Base-by-base conservation (phyloP, 2,797 vertebrate species). In the Argentina silus region DNA sequence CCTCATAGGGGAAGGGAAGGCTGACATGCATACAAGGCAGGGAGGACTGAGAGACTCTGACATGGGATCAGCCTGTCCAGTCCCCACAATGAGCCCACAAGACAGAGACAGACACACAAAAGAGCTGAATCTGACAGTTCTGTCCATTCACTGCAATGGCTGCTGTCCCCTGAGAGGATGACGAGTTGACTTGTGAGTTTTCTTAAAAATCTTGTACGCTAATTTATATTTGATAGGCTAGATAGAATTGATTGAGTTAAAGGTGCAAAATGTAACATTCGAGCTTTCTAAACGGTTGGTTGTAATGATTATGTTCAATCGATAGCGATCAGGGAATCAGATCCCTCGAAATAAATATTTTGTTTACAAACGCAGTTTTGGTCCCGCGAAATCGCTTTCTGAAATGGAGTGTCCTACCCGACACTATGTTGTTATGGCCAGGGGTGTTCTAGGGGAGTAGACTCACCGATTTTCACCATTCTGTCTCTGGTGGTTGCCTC, bases 31-130 rank as follows among this genome's bases (percentile, higher is more conserved):
- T 75, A 87, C 87, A 84, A 86, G 87, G 81, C 83, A 81, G 80
- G 78, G 72, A 83, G 81, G 81, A 83, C 45, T 61, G 62, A 71
- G 67, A 78, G 87, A 77, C 79, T 86, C 43, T 72, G 75, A 78
- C 85, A 75, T 69, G 77, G 87, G 83, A 78, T 78, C 80, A 76
- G 86, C 70, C 87, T 84, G 89, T 89, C 89, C 88, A 86, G 85
- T 77, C 83, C 76, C 79, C 83, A 92, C 90, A 93, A 91, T 87
- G 78, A 82, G 75, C 88, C 81, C 78, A 0, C 4, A 78, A 88
- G 91, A 89, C 17, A 27, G 64, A 88, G 85, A 84, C 65, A 23
- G 88, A 84, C 81, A 63, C 79, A 91, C 86, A 91, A 91, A 89
- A 83, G 86, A 84, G 85, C 78, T 69, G 78, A 87, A 80, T 78